Conservation (phyloP, 2,797 vertebrate species). For the Sebastes oblongus region DNA sequence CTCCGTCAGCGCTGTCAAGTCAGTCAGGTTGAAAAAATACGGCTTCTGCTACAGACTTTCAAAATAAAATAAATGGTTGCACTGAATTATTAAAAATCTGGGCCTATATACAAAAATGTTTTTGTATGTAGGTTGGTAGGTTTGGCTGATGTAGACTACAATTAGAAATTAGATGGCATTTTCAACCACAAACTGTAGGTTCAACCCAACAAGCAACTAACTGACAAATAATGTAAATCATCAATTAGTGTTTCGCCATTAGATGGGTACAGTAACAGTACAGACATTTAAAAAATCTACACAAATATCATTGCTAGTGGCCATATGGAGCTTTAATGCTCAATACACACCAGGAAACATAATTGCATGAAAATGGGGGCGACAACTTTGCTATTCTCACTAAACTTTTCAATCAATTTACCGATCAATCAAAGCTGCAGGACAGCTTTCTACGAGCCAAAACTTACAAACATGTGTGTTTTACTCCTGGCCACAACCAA, state of each 20-base stretch:
- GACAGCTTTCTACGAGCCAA: background rate
- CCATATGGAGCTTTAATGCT: background rate
- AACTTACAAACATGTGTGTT: background rate
- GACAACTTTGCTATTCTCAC: background rate
- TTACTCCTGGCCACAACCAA: background rate
- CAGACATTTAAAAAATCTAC: background rate
- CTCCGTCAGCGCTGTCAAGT: slow-evolving; percentile 24
- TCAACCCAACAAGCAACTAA: background rate
- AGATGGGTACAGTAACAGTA: background rate
- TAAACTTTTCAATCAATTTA: background rate
- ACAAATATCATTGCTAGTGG: background rate
- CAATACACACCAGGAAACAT: background rate
- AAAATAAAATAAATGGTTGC: slow-evolving; percentile 43
- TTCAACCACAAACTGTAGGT: background rate
- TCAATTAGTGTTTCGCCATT: background rate
- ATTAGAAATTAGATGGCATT: background rate
- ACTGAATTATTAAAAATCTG: background rate
- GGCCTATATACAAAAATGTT: background rate
- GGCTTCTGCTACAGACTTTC: slow-evolving; percentile 25
- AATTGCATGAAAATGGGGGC: background rate
- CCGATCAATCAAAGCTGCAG: background rate
- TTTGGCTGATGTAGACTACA: background rate
- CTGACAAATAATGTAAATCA: background rate
- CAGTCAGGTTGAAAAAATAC: background rate
- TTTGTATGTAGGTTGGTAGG: background rate